phyloP scores from a whole-genome alignment of 2,888 invertebrate genomes.

The Suillia variegata region DNA sequence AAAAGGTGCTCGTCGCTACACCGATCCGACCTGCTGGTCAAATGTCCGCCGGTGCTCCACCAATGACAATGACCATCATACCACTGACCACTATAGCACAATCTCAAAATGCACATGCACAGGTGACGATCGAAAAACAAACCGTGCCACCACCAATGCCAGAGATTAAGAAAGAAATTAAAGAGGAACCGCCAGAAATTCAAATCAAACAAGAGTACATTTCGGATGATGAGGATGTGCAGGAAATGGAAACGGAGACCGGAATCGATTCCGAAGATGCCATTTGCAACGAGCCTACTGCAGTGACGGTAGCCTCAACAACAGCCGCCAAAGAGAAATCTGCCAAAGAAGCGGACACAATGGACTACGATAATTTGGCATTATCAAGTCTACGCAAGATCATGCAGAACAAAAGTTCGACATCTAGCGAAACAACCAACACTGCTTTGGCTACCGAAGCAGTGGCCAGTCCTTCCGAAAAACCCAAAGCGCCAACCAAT shows the following conservation, averaged over 20 bases:
- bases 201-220: constrained; percentile 36
- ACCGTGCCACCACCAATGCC: constrained; percentile 45
- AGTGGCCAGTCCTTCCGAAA: neutral
- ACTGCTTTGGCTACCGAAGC: neutral
- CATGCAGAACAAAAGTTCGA: constrained; percentile 14
- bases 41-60: constrained; percentile 34
- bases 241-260: neutral
- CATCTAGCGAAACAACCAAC: neutral
- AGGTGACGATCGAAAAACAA: neutral
- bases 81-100: constrained; percentile 44
- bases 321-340: neutral
- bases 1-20: constrained; percentile 52
- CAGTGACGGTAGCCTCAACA: neutral
- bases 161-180: constrained; percentile 51
- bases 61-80: constrained; percentile 55
- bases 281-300: neutral
- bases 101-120: constrained; percentile 7
- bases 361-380: constrained; percentile 24
- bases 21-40: constrained; percentile 43
- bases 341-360: neutral
- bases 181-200: constrained; percentile 40
- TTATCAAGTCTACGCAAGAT: constrained; percentile 25
- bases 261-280: neutral
- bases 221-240: constrained; percentile 32
- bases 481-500: constrained; percentile 4